These are phyloP conservation scores for Onychostruthus taczanowskii DNA, from an alignment of 2,113 vertebrate genomes.

Conservation along the genomic window DNA sequence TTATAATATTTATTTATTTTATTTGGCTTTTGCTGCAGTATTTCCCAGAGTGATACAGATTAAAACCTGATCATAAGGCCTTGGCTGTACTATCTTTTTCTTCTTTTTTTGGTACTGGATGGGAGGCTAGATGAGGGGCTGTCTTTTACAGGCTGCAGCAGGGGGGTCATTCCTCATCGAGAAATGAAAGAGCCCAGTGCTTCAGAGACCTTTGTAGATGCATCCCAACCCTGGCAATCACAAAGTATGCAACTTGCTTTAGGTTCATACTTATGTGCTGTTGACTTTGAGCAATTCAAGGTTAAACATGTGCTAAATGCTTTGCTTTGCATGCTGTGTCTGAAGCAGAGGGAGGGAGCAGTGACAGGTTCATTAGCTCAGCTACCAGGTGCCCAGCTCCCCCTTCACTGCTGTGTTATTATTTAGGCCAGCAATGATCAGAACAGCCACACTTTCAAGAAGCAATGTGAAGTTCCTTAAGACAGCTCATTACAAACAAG, in stretches of 20 bases:
- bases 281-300: constrained; percentile 40
- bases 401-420: not conserved
- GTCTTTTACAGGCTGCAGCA: not conserved
- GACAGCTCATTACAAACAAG: constrained; percentile 51
- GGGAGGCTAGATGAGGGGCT: not conserved
- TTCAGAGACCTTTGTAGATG: not conserved
- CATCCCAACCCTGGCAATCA: not conserved
- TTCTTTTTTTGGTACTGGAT: not conserved
- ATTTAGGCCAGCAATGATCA: not conserved
- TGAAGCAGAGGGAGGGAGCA: not conserved
- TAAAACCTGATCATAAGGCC: not conserved
- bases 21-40: not conserved
- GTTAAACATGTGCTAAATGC: not conserved
- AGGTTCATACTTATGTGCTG: not conserved
- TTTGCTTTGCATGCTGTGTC: constrained; percentile 10
- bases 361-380: constrained; percentile 4
- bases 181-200: not conserved
- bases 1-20: constrained; percentile 8
- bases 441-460: not conserved
- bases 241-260: not conserved
- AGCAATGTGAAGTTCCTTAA: not conserved
- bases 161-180: not conserved
- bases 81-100: not conserved
- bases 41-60: not conserved
- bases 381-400: not conserved